Evolutionary conservation across 2,888 invertebrate species (phyloP), one percentile per base, ranked within the genome.

Genomic region (Diaprepes abbreviatus): DNA sequence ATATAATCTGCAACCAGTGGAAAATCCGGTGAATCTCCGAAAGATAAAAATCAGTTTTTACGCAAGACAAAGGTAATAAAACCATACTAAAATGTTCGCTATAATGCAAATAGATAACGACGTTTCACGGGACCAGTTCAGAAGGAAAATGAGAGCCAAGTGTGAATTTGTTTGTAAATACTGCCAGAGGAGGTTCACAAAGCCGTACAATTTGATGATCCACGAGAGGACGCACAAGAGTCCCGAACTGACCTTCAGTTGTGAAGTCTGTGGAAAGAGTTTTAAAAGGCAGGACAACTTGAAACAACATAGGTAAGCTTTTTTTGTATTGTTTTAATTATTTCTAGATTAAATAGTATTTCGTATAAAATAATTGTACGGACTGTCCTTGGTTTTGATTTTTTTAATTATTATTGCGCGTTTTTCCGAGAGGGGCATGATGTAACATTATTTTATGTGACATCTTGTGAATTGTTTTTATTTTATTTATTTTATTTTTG

Each of bases 111-210:
- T 93, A 86, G 93, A 93, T 88, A 89, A 90, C 87, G 93, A 93
- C 88, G 93, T 93, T 87, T 91, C 92, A 88, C 90, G 91, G 85
- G 89, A 92, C 86, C 92, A 93, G 89, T 93, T 93, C 88, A 90
- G 93, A 86, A 91, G 93, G 87, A 93, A 93, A 87, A 92, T 93
- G 92, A 89, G 94, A 84, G 91, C 93, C 82, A 96, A 97, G 89
- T 97, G 97, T 88, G 97, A 98, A 87, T 98, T 96, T 87, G 95
- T 98, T 84, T 98, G 98, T 91, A 95, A 95, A 86, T 98, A 94
- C 88, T 98, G 98, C 88, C 94, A 94, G 85, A 91, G 98, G 82
- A 92, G 97, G 85, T 98, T 98, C 89, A 97, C 96, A 83, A 98
- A 98, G 88, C 94, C 95, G 77, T 98, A 98, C 89, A 98, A 98